phyloP scores from a whole-genome alignment of 2,113 vertebrate genomes.

The Peromyscus californicus region DNA sequence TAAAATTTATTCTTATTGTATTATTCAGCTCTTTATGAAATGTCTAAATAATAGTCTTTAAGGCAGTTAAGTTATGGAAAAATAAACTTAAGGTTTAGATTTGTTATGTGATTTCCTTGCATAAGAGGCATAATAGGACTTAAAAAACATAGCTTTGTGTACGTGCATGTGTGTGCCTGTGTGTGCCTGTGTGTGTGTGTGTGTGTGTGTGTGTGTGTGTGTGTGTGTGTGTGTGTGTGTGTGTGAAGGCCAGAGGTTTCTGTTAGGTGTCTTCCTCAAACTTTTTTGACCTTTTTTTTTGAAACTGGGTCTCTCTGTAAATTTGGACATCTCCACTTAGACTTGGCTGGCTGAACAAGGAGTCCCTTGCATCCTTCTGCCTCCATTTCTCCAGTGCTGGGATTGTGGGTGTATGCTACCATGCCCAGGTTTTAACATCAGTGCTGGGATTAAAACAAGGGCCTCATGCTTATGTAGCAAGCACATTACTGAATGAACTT shows the following conservation, averaged over 20 bases:
- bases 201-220: not conserved
- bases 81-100: not conserved
- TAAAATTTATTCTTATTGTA: not conserved
- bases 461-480: not conserved
- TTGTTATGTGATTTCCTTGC: slow-evolving; percentile 3
- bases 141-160: not conserved
- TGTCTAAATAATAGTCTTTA: not conserved
- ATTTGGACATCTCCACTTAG: no score
- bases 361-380: no score
- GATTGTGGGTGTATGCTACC: not conserved
- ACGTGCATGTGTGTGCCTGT: not conserved
- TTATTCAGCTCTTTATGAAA: not conserved
- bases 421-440: not conserved
- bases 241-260: not conserved
- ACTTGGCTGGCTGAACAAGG: not conserved
- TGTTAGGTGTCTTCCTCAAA: not conserved
- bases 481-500: not conserved
- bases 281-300: not conserved
- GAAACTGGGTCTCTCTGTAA: not conserved
- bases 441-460: not conserved
- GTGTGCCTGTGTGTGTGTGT: not conserved
- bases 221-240: not conserved
- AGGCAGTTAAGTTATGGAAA: not conserved
- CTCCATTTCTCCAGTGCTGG: not conserved
- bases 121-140: not conserved